Evolutionary conservation across 2,113 vertebrate genomes (phyloP), one percentile per base, ranked within the genome.

Genomic region (Piaya cayana): DNA sequence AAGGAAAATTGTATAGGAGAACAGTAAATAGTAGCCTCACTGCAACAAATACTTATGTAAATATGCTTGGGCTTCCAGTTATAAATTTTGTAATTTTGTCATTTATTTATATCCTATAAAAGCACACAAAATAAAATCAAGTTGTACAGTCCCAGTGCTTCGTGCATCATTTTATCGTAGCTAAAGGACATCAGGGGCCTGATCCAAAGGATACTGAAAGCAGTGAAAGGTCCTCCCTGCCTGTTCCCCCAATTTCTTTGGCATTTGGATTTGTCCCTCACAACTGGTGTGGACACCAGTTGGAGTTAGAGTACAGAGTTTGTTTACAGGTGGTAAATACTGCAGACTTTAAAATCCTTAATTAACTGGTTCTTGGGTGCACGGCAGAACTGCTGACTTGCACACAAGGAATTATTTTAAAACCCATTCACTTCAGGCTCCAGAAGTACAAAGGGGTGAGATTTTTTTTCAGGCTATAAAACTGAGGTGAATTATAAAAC

Each of bases 1-100:
- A 98, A 98, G 98, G 97, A 98, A 97, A 92, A 97, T 90, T 99
- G 98, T 99, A 98, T 97, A 97, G 97, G 96, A 96, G 94, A 97
- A 96, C 97, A 98, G 97, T 97, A 97, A 97, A 97, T 92, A 98
- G 97, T 98, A 97, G 98, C 98, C 98, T 99, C 98, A 98, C 98
- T 98, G 98, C 98, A 98, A 98, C 97, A 98, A 98, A 99, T 97
- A 98, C 96, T 86, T 96, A 84, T 99, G 99, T 99, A 99, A 97
- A 99, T 99, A 99, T 98, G 99, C 99, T 99, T 99, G 99, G 99
- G 99, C 99, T 99, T 99, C 99, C 99, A 99, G 98, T 99, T 99
- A 98, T 98, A 98, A 97, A 98, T 99, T 99, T 99, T 99, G 98
- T 99, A 99, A 99, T 98, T 99, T 99, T 98, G 95, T 98, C 98